phyloP scores from a whole-genome alignment of 2,113 vertebrate genomes.

The Brachypodius melanocephalos region DNA sequence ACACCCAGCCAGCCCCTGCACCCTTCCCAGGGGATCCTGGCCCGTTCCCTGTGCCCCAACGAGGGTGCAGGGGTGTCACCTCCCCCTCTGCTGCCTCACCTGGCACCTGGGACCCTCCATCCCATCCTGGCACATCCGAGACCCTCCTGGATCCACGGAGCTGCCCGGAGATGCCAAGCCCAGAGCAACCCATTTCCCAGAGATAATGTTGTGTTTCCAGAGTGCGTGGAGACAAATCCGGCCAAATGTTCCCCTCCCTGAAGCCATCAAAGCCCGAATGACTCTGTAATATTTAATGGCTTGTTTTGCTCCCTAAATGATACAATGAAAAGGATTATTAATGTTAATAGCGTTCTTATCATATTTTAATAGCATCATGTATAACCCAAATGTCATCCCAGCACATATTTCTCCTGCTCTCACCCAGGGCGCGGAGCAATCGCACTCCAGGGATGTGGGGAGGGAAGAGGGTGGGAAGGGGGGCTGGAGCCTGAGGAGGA shows the following conservation, averaged over 20 bases:
- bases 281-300: slow-evolving; percentile 75
- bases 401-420: slow-evolving; percentile 68
- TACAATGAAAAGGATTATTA: slow-evolving; percentile 79
- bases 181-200: slow-evolving; percentile 24
- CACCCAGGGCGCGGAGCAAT: slow-evolving; percentile 57
- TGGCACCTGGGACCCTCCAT: not conserved
- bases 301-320: slow-evolving; percentile 78
- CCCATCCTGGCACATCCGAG: rapidly evolving
- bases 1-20: too few relatives aligned
- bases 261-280: slow-evolving; percentile 70
- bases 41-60: not conserved
- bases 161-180: not conserved
- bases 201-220: slow-evolving; percentile 27
- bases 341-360: slow-evolving; percentile 77
- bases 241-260: slow-evolving; percentile 67
- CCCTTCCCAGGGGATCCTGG: not conserved
- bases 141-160: not conserved
- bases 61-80: not conserved
- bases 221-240: slow-evolving; percentile 46
- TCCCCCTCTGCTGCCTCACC: not conserved
- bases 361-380: slow-evolving; percentile 76
- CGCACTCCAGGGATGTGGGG: slow-evolving; percentile 42
- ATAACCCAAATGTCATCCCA: slow-evolving; percentile 73
- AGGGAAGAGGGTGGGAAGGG: slow-evolving; percentile 22
- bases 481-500: not conserved